Base-by-base conservation (phyloP, 92 coral and sea anemone species). In the Zoanthus sociatus region DNA sequence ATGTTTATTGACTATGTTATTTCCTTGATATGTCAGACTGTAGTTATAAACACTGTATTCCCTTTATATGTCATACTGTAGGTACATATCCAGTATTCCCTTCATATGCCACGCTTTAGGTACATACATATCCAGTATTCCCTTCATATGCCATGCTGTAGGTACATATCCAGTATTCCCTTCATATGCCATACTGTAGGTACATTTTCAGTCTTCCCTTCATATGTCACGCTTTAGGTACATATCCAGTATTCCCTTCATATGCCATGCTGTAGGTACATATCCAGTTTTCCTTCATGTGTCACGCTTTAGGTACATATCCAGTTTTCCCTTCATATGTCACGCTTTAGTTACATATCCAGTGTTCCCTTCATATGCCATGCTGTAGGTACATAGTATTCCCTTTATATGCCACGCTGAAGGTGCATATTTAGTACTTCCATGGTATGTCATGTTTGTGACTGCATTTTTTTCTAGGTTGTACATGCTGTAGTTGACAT, bases 401-500 rank as follows among this genome's bases (percentile, higher is more conserved):
- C 42, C 54, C 54, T 50, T 50, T 1, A 11, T 7, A 50, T 50
- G 12, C 1, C 54, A 50, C 54, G 54, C 54, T 50, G 1, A 1
- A 50, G 54, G 12, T 50, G 2, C 12, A 50, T 2, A 50, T 15
- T 14, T 16, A 58, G 3, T 0, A 15, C n/a, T 63, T 5, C 17
- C 26, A 9, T 20, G 21, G 69, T n/a, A n/a, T 63, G 55, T 63
- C 69, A 18, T 63, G 32, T 63, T 63, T 18, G 30, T 63, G 14
- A n/a, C 18, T 64, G 15, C 13, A 21, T 50, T 6, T 63, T 71
- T 76, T 51, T 60, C 60, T 88, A 96, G 99, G 91, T 86, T 50
- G 99, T 95, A 20, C 90, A 91, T 86, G 97, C 95, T 21, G 90
- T 96, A 42, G 95, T 96, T 5, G 99, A 96, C 79, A 89, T 95